Evolutionary conservation across 53 echinoderm and acorn worm genomes (phyloP).

Genomic region (Arbacia lixula): DNA sequence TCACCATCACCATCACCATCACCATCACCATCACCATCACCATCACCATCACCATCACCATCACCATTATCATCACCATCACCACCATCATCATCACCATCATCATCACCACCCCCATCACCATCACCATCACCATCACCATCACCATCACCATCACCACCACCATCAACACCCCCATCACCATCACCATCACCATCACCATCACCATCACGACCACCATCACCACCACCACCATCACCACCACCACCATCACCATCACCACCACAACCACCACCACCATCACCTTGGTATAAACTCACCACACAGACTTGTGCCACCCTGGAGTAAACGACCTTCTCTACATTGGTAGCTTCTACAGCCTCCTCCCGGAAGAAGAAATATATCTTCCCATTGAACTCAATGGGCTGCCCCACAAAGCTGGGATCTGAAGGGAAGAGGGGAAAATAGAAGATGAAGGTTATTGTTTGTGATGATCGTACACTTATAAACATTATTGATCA

Average conservation of each 20-base stretch:
- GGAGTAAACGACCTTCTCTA: constrained; percentile 41
- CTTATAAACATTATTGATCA: too few species aligned
- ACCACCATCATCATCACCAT: background rate
- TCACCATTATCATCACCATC: background rate
- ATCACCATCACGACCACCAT: background rate
- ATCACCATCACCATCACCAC: background rate
- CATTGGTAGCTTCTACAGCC: constrained; percentile 30
- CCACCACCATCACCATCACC: background rate
- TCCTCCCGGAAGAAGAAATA: constrained; percentile 55
- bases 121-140: background rate
- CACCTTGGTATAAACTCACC: constrained; percentile 17
- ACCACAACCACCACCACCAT: background rate
- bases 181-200: background rate
- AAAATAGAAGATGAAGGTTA: background rate
- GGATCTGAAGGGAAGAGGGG: background rate
- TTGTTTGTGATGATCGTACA: too few species aligned
- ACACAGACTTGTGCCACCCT: constrained; percentile 46
- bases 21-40: background rate
- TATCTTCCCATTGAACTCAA: constrained; percentile 44
- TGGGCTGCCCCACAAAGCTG: constrained; percentile 26
- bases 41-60: background rate
- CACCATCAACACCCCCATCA: background rate
- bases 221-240: too few species aligned
- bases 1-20: background rate
- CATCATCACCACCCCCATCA: background rate